These are phyloP conservation scores for Zootoca vivipara DNA, from an alignment of 2,113 vertebrate species.

Conservation along the genomic window DNA sequence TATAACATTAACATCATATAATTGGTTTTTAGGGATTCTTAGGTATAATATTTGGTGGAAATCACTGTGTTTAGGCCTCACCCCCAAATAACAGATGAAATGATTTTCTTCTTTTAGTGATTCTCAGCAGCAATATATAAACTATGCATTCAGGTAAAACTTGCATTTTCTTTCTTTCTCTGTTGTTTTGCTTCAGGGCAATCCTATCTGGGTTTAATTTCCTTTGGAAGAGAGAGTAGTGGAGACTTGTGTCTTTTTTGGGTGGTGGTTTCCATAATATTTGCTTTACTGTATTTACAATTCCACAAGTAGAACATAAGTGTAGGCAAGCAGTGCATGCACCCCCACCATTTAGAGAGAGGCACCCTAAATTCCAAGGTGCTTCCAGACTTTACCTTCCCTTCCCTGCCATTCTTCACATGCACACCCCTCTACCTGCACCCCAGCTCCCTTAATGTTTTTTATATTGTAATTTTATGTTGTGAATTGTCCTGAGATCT, in stretches of 20 bases:
- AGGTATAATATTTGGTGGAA: neutral
- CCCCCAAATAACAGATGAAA: neutral
- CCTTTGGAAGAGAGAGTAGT: neutral
- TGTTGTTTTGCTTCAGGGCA: neutral
- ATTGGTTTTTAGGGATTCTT: neutral
- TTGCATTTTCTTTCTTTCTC: conserved; percentile 45
- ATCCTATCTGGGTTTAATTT: neutral
- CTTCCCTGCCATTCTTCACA: too few species aligned
- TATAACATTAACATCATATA: neutral
- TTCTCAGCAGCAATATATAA: conserved; percentile 92
- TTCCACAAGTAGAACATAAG: neutral
- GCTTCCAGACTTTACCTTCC: neutral
- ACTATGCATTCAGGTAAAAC: conserved; percentile 94
- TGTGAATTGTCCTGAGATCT: too few species aligned
- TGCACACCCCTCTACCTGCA: neutral
- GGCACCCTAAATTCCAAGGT: neutral
- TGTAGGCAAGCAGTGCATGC: neutral
- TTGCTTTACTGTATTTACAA: neutral
- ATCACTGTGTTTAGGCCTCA: neutral
- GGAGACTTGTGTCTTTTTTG: neutral
- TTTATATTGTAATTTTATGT: too few species aligned
- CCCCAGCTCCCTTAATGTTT: neutral
- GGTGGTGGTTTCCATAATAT: neutral
- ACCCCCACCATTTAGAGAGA: neutral
- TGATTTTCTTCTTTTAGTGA: conserved; percentile 77